Conservation (phyloP, 2,797 vertebrate species). For the Thalassophryne amazonica region DNA sequence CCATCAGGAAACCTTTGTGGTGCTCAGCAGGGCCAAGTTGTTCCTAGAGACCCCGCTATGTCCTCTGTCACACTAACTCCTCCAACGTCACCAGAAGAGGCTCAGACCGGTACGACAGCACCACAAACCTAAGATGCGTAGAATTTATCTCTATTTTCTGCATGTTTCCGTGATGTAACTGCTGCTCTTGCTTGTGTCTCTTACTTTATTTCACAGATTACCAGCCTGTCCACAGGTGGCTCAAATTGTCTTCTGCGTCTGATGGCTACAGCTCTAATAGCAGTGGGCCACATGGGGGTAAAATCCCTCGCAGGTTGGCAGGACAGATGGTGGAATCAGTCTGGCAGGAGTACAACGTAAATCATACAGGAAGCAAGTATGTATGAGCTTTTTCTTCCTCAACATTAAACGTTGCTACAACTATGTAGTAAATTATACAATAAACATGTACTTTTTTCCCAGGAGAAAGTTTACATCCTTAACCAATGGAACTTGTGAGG, state of each 20-base stretch:
- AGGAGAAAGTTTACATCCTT: conserved; percentile 93
- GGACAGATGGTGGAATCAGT: conserved; percentile 93
- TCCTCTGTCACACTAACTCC: conserved; percentile 93
- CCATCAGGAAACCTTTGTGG: conserved; percentile 86
- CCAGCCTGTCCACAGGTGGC: conserved; percentile 90
- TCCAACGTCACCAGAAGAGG: conserved; percentile 92
- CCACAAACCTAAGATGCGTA: neutral
- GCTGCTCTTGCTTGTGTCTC: neutral
- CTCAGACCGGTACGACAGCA: conserved; percentile 83
- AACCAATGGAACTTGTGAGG: conserved; percentile 88
- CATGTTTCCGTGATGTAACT: neutral
- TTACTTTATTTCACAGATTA: conserved; percentile 70
- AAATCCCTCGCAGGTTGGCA: conserved; percentile 90
- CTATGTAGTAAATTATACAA: too few relatives aligned
- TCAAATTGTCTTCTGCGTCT: conserved; percentile 86
- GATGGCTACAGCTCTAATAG: conserved; percentile 88
- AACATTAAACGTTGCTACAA: neutral
- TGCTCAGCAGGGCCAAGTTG: conserved; percentile 89
- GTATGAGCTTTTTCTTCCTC: conserved; percentile 33
- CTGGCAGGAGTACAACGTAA: conserved; percentile 96
- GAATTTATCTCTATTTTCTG: neutral
- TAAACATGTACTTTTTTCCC: neutral
- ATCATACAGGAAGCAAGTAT: conserved; percentile 92
- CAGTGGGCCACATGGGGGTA: conserved; percentile 89
- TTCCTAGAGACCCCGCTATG: conserved; percentile 91